Evolutionary conservation across 2,888 invertebrate species (phyloP).

Genomic region (Drosophila histrio): DNA sequence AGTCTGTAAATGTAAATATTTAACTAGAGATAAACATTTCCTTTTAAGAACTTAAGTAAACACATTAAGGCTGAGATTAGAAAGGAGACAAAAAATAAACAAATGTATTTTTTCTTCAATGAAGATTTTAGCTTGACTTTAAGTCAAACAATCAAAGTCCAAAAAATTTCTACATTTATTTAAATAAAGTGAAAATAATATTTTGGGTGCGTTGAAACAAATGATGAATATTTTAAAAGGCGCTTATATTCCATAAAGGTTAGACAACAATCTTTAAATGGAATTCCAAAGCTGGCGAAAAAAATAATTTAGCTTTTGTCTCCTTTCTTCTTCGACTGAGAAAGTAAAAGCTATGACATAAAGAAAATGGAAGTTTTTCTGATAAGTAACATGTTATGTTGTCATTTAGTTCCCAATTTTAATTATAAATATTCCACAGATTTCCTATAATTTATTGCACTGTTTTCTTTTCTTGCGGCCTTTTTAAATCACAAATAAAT

Average conservation of each 20-base stretch:
- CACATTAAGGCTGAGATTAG: not conserved
- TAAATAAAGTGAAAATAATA: constrained; percentile 35
- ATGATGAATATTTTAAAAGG: constrained; percentile 12
- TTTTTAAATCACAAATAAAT: not conserved
- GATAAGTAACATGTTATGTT: no score
- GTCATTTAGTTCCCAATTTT: no score
- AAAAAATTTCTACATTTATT: constrained; percentile 3
- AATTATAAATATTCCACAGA: no score
- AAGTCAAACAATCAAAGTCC: constrained; percentile 2
- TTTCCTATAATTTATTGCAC: no score
- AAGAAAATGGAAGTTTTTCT: constrained; percentile 5
- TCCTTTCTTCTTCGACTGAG: constrained; percentile 5
- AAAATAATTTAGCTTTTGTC: not conserved
- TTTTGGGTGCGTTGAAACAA: not conserved
- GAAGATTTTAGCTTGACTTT: not conserved
- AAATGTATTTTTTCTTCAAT: not conserved
- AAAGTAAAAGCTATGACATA: constrained; percentile 37
- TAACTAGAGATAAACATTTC: not conserved
- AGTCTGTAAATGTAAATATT: not conserved
- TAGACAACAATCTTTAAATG: constrained; percentile 17
- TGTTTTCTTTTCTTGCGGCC: no score
- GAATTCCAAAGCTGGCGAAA: constrained; percentile 15
- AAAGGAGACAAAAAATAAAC: not conserved
- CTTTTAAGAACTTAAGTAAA: constrained; percentile 2
- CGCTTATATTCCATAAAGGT: constrained; percentile 19